Base-by-base conservation (phyloP, 2,888 invertebrate species). In the Liodrosophila aerea region DNA sequence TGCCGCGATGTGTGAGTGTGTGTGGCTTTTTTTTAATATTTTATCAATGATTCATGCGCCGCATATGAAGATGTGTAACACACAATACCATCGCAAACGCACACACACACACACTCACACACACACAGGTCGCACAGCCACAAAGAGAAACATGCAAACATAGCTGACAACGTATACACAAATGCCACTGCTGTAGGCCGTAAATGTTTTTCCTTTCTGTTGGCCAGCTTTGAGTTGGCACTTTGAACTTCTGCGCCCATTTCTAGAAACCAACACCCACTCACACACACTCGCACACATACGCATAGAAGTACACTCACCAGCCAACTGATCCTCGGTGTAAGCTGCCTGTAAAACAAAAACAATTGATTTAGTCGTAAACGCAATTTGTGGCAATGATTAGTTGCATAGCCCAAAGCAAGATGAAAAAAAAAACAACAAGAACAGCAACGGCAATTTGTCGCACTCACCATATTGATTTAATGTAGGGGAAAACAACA, bases 301-400 rank as follows among this genome's bases (percentile, higher is more conserved):
- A 47, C 33, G 9, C 37, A 9, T n/a, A 31, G 31, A 43, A 15
- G 41, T 40, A 58, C 41, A 94, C 95, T 95, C 92, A 96, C 96
- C 96, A 90, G 96, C 95, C 92, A 96, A 93, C 92, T 96, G 96
- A 92, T 96, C 96, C 92, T 96, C 96, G 39, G 95, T 93, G 91
- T 96, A 96, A 88, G 95, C 95, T 87, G 95, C 95, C 96, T 96
- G 92, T 63, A 92, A 52, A 30, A 53, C 39, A 40, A 43, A 60
- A 57, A 56, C 51, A 65, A 72, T 15, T 30, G 31, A 53, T 44
- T n/a, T 12, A 33, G 16, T 43, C n/a, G n/a, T n/a, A n/a, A n/a
- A n/a, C n/a, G n/a, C n/a, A n/a, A n/a, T n/a, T n/a, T n/a, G n/a
- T n/a, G n/a, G n/a, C n/a, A n/a, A n/a, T n/a, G n/a, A n/a, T n/a